These are phyloP conservation scores for Pangasianodon hypophthalmus DNA, from an alignment of 2,113 vertebrate genomes.

Conservation along the genomic window DNA sequence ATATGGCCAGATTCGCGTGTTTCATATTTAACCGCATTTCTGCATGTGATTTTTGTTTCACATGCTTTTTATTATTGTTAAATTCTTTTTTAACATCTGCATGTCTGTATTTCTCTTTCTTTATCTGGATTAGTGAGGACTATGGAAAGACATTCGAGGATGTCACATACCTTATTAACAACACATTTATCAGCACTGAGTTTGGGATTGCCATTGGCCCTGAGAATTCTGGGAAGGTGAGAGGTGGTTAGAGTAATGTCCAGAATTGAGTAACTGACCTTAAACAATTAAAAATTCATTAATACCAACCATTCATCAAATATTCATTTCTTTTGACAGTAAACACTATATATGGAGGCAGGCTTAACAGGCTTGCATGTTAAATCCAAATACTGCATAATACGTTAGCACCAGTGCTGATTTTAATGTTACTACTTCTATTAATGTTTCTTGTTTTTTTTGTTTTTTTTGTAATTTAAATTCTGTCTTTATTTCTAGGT, in stretches of 20 bases:
- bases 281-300: slow-evolving; percentile 13
- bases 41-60: slow-evolving; percentile 11
- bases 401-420: neutral
- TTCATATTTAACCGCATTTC: neutral
- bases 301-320: slow-evolving; percentile 21
- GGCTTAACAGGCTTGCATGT: neutral
- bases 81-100: slow-evolving; percentile 29
- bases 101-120: slow-evolving; percentile 26
- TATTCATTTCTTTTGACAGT: slow-evolving; percentile 18
- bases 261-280: slow-evolving; percentile 9
- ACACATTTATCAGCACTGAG: slow-evolving; percentile 88
- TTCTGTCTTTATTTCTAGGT: slow-evolving; percentile 73
- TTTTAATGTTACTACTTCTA: neutral
- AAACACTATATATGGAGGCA: slow-evolving; percentile 6
- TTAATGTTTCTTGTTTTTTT: neutral
- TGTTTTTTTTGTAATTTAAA: slow-evolving; percentile 14
- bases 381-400: neutral
- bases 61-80: neutral
- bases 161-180: slow-evolving; percentile 85
- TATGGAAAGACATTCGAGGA: slow-evolving; percentile 90
- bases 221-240: slow-evolving; percentile 88
- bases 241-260: slow-evolving; percentile 28
- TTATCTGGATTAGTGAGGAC: slow-evolving; percentile 76
- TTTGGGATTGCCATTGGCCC: slow-evolving; percentile 89
- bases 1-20: neutral